A percentile compares a stretch with the other conserved stretches of the same genome.
Conservation (phyloP, 2,113 vertebrate species). For the Craseonycteris thonglongyai region DNA sequence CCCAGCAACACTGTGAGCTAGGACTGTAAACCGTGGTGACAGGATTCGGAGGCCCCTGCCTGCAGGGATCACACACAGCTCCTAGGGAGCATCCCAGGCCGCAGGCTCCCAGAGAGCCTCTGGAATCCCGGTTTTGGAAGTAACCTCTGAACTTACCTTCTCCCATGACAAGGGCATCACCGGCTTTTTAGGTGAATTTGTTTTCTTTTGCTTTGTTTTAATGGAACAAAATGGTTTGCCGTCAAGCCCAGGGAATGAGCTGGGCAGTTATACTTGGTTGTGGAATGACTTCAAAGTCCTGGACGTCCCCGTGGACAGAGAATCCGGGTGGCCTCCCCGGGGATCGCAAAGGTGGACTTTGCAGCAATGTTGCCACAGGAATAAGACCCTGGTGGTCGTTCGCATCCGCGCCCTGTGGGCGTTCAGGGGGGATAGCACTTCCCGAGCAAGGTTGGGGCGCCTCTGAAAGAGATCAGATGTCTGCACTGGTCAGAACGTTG, state of each 20-base stretch:
- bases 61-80: not conserved
- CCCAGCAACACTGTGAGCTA: not conserved
- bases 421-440: not conserved
- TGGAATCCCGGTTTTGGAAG: not conserved
- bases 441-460: not conserved
- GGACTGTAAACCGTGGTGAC: not conserved
- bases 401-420: not conserved
- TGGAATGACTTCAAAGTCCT: not conserved
- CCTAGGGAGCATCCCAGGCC: not conserved
- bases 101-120: not conserved
- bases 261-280: not conserved
- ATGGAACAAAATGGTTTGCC: not conserved
- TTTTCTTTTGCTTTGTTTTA: not conserved
- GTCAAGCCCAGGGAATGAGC: not conserved
- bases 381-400: not conserved
- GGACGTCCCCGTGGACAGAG: not conserved
- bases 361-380: too few relatives aligned
- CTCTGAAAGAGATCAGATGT: not conserved
- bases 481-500: too few relatives aligned
- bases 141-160: not conserved
- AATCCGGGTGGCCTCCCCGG: not conserved
- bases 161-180: not conserved
- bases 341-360: not conserved
- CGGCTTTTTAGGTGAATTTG: not conserved
- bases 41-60: accelerated